Percentiles rank a stretch among this genome's conserved stretches.
phyloP scores from a whole-genome alignment of 2,797 vertebrate genomes.

The Enteromius trimaculatus region DNA sequence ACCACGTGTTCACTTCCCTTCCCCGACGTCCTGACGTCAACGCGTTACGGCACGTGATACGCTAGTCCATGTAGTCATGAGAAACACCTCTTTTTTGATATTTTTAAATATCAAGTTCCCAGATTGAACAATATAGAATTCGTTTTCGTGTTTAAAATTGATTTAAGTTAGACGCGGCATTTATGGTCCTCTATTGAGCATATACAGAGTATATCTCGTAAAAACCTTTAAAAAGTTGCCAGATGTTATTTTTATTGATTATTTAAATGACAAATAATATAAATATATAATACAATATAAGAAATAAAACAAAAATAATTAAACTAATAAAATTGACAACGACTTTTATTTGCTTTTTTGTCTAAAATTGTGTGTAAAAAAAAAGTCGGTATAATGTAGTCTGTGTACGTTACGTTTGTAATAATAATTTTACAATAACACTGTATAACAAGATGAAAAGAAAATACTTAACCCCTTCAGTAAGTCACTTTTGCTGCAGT shows the following conservation, averaged over 20 bases:
- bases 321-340: neutral
- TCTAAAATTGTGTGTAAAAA: neutral
- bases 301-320: neutral
- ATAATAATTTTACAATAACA: neutral
- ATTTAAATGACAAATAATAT: neutral
- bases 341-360: neutral
- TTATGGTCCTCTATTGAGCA: neutral
- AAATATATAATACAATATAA: neutral
- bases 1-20: constrained; percentile 75
- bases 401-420: neutral
- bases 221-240: neutral
- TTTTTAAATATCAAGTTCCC: neutral
- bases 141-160: neutral
- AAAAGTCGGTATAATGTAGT: neutral
- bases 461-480: neutral
- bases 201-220: neutral
- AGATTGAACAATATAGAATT: neutral
- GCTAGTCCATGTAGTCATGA: constrained; percentile 7
- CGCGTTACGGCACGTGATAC: constrained; percentile 55
- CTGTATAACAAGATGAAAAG: neutral
- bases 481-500: neutral
- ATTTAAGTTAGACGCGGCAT: neutral
- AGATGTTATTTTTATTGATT: neutral
- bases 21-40: constrained; percentile 63
- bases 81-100: constrained; percentile 10